phyloP scores from a whole-genome alignment of 2,888 invertebrate genomes.

The Caenorhabditis auriculariae region DNA sequence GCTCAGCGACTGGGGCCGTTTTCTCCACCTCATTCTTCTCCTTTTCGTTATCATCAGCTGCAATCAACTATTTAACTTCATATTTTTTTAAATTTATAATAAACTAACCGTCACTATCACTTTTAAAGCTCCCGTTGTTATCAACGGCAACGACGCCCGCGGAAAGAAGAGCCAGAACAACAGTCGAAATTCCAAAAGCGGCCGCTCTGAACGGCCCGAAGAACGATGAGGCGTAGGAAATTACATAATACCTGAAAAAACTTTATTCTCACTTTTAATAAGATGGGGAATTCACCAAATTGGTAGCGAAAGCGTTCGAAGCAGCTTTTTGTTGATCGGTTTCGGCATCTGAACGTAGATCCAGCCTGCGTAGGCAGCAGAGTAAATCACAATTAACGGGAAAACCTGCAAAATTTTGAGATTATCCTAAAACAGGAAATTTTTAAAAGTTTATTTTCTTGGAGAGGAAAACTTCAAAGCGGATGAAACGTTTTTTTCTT shows the following conservation, averaged over 20 bases:
- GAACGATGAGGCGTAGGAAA: slow-evolving; percentile 48
- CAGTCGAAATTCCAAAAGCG: slow-evolving; percentile 47
- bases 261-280: slow-evolving; percentile 1
- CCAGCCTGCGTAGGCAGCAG: slow-evolving; percentile 53
- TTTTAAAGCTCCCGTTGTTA: too few species aligned
- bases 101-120: too few species aligned
- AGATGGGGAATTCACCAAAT: slow-evolving; percentile 47
- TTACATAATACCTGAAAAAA: slow-evolving; percentile 50
- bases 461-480: background rate
- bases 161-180: slow-evolving; percentile 49
- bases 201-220: slow-evolving; percentile 58
- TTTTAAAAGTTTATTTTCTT: background rate
- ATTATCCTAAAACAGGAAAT: too few species aligned
- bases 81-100: too few species aligned
- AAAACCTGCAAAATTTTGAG: slow-evolving; percentile 41
- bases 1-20: too few species aligned
- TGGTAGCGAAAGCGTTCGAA: slow-evolving; percentile 57
- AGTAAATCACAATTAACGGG: slow-evolving; percentile 50
- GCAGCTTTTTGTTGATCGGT: slow-evolving; percentile 55
- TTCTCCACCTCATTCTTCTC: too few species aligned
- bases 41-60: too few species aligned
- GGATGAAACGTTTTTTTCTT: background rate
- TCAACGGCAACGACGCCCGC: slow-evolving; percentile 46
- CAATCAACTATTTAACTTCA: too few species aligned
- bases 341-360: slow-evolving; percentile 55